Base-by-base conservation (phyloP, 1,140 invertebrate genomes). In the Latrodectus geometricus region DNA sequence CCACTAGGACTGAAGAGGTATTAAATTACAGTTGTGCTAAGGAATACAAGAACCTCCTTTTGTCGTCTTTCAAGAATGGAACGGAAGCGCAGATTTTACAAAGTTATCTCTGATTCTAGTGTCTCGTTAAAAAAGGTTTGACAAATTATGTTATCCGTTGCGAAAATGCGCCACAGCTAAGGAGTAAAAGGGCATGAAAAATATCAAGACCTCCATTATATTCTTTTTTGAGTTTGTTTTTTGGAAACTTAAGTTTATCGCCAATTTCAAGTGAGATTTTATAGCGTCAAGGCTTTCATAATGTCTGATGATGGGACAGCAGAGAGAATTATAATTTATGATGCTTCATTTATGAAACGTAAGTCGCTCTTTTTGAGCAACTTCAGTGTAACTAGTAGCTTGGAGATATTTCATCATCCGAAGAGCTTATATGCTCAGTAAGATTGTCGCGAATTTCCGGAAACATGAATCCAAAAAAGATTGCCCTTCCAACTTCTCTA, bases 111-210 rank as follows among this genome's bases (percentile, higher is more conserved):
- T 49, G 15, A 70, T 20, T 70, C 20, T 20, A 70, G 17, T n/a
- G 23, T 73, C 70, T 73, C 70, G 35, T 73, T 73, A 73, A 73
- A 73, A 73, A 61, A 49, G 70, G 35, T 73, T 73, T 73, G 70
- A 73, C 70, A 73, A 73, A 73, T 73, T 73, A 73, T 49, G 70
- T 17, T 73, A 73, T 73, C 35, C 21, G 15, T 35, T 2, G 3
- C 21, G 20, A 69, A 69, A 69, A 69, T 15, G 11, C 12, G 8
- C 21, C 68, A 11, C 14, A 23, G 17, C n/a, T 69, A 4, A 20
- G 68, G 68, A 23, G n/a, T 69, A 69, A 8, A 69, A 69, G 68
- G 68, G 68, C 21, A 23, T 69, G 68, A 69, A 69, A 69, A 69
- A 69, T 69, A n/a, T 69, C 9, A 69, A 69, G 68, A 11, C 12